These are phyloP conservation scores for Trichacis sp. DNA, from an alignment of 2,888 invertebrate species.

Conservation along the genomic window DNA sequence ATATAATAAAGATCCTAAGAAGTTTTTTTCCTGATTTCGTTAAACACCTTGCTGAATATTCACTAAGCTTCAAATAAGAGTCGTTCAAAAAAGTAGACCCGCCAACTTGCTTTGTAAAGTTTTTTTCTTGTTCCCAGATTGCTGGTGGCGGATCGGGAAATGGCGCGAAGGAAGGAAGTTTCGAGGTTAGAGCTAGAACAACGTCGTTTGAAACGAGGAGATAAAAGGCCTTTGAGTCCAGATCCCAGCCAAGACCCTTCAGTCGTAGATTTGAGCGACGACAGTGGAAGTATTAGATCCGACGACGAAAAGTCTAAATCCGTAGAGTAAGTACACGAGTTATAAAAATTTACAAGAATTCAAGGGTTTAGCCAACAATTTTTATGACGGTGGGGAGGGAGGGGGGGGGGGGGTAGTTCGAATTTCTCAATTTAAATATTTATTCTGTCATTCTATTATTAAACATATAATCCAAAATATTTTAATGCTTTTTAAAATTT, in stretches of 20 bases:
- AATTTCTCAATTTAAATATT: no score
- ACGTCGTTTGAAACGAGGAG: slow-evolving; percentile 75
- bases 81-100: no score
- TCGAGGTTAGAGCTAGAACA: slow-evolving; percentile 81
- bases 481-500: no score
- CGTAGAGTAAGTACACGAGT: slow-evolving; percentile 54
- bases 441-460: no score
- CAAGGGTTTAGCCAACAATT: no score
- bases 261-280: slow-evolving; percentile 63
- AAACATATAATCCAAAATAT: no score
- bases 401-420: no score
- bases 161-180: slow-evolving; percentile 82
- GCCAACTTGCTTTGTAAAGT: background rate
- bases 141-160: slow-evolving; percentile 73
- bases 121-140: slow-evolving; percentile 46
- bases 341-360: no score
- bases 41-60: no score
- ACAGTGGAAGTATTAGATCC: slow-evolving; percentile 56
- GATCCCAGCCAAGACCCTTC: slow-evolving; percentile 59
- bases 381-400: no score
- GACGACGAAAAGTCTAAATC: slow-evolving; percentile 57
- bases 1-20: no score
- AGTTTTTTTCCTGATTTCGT: no score
- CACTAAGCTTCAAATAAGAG: background rate
- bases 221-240: slow-evolving; percentile 66